These are phyloP conservation scores for Jacana jacana DNA, from an alignment of 2,113 vertebrate genomes.

Conservation along the genomic window DNA sequence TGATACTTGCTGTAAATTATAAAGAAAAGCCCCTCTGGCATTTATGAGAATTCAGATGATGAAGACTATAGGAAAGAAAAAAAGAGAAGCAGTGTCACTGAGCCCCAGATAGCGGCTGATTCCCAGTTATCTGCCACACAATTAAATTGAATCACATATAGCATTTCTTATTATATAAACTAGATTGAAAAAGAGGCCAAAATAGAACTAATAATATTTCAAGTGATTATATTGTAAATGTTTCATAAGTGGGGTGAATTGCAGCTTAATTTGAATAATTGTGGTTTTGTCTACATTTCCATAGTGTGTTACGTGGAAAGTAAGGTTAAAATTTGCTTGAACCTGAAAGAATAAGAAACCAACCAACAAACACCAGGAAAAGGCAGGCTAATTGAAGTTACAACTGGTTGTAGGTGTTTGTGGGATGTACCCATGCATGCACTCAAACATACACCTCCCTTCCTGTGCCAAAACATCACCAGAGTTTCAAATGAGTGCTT, in stretches of 20 bases:
- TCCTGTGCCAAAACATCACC: background rate
- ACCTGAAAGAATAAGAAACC: background rate
- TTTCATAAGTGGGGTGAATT: background rate
- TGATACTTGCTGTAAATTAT: constrained; percentile 58
- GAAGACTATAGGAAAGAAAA: background rate
- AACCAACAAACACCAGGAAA: background rate
- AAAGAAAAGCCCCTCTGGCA: constrained; percentile 8
- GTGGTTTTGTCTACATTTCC: background rate
- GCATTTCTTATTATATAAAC: background rate
- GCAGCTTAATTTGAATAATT: background rate
- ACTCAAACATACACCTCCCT: background rate
- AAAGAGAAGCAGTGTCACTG: background rate
- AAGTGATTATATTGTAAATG: background rate
- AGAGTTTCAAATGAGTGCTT: background rate
- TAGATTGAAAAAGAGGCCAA: background rate
- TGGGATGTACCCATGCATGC: background rate
- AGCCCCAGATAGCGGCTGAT: background rate
- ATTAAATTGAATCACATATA: background rate
- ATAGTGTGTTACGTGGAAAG: background rate
- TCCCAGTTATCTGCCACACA: background rate
- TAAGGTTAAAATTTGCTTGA: background rate
- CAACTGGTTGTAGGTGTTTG: background rate
- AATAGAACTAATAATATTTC: background rate
- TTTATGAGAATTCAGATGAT: constrained; percentile 51
- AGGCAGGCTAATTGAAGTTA: background rate